phyloP scores from a whole-genome alignment of 2,888 invertebrate genomes.

The Crocallis elinguaria region DNA sequence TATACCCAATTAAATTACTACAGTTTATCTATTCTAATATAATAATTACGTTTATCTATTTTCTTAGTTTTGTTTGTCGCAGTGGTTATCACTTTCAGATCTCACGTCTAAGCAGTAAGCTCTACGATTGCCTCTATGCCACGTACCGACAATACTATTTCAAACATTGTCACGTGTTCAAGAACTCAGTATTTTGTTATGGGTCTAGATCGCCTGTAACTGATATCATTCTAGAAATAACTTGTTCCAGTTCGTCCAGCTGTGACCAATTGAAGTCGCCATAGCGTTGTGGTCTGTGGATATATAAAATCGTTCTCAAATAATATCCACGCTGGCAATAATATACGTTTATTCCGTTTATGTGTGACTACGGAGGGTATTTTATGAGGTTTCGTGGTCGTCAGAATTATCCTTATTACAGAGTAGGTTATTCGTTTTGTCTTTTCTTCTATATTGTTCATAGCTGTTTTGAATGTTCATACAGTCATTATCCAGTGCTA shows the following conservation, averaged over 20 bases:
- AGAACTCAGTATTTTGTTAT: conserved; percentile 1
- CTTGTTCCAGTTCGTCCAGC: background rate
- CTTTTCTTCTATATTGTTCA: too few relatives aligned
- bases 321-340: background rate
- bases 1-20: too few relatives aligned
- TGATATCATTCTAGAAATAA: background rate
- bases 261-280: background rate
- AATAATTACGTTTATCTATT: background rate
- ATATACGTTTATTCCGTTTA: too few relatives aligned
- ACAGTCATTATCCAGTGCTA: too few relatives aligned
- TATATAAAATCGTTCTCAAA: background rate
- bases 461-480: too few relatives aligned
- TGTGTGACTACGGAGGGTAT: too few relatives aligned
- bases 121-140: conserved; percentile 1
- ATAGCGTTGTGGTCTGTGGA: background rate
- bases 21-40: too few relatives aligned
- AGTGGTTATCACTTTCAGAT: background rate
- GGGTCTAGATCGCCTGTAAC: conserved; percentile 3
- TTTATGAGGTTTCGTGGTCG: too few relatives aligned
- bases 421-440: too few relatives aligned
- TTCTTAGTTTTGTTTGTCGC: background rate
- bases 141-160: conserved; percentile 9
- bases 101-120: conserved; percentile 3
- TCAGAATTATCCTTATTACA: too few relatives aligned
- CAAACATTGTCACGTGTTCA: conserved; percentile 10